phyloP scores from a whole-genome alignment of 1,140 invertebrate species.

The Ceratosolen solmsi region DNA sequence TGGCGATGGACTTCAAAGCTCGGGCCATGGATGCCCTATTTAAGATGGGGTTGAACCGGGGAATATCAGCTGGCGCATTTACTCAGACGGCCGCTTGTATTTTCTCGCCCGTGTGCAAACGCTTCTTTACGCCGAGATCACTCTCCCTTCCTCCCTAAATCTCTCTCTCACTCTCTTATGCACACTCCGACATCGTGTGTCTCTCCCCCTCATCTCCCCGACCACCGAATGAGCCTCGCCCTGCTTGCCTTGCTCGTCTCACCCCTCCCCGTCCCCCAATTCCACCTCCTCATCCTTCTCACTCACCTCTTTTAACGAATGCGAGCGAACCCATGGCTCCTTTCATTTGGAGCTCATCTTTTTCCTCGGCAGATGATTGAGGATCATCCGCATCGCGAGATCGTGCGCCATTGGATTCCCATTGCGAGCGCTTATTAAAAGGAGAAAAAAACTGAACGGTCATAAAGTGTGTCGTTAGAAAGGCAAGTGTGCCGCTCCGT shows the following conservation, averaged over 20 bases:
- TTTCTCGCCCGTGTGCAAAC: slow-evolving; percentile 21
- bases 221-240: too few relatives aligned
- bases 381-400: not conserved
- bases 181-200: too few relatives aligned
- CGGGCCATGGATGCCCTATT: slow-evolving; percentile 8
- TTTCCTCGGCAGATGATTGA: slow-evolving; percentile 10
- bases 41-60: slow-evolving; percentile 15
- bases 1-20: slow-evolving; percentile 9
- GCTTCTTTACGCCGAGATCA: not conserved
- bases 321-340: slow-evolving; percentile 5
- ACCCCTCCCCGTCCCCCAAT: too few relatives aligned
- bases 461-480: slow-evolving; percentile 54
- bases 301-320: not conserved
- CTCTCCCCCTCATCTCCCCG: too few relatives aligned
- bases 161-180: too few relatives aligned
- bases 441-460: not conserved
- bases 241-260: too few relatives aligned
- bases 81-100: not conserved
- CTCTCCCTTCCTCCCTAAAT: too few relatives aligned
- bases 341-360: not conserved
- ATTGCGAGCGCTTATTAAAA: not conserved
- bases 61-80: not conserved
- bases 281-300: too few relatives aligned
- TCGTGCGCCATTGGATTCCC: not conserved
- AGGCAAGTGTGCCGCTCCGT: slow-evolving; percentile 51